phyloP scores from a whole-genome alignment of 2,888 invertebrate genomes.

The Platycheirus rosarum region DNA sequence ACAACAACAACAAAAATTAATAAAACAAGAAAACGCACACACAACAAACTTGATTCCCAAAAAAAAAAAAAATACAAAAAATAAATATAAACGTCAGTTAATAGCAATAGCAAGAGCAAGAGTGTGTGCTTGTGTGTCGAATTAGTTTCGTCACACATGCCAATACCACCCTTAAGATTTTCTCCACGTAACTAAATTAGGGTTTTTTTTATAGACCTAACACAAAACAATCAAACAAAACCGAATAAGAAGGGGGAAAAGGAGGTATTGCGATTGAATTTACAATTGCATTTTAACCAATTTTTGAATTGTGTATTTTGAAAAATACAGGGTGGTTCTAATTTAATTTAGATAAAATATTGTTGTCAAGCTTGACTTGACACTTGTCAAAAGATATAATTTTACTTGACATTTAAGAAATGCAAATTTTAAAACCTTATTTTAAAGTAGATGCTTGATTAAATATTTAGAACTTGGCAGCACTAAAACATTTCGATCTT shows the following conservation, averaged over 20 bases:
- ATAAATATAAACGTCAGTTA: conserved; percentile 47
- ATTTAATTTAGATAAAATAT: too few relatives aligned
- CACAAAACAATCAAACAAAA: conserved; percentile 7
- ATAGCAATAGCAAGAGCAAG: conserved; percentile 31
- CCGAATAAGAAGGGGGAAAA: not conserved
- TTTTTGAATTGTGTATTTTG: too few relatives aligned
- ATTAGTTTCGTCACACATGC: conserved; percentile 60
- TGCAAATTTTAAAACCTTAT: too few relatives aligned
- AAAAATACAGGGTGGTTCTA: too few relatives aligned
- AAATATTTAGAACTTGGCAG: too few relatives aligned
- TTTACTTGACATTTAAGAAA: too few relatives aligned
- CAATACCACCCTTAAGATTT: conserved; percentile 44
- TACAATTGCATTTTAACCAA: not conserved
- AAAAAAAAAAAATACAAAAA: conserved; percentile 34
- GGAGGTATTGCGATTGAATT: conserved; percentile 21
- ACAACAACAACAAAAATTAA: conserved; percentile 37
- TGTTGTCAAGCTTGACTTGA: too few relatives aligned
- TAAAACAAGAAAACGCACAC: conserved; percentile 39
- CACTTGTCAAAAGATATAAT: too few relatives aligned
- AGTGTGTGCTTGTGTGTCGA: conserved; percentile 49
- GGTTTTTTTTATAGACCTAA: conserved; percentile 28
- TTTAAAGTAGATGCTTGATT: too few relatives aligned
- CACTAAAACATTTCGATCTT: too few relatives aligned
- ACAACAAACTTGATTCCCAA: not conserved
- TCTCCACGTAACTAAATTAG: conserved; percentile 43